Evolutionary conservation across 1,140 invertebrate genomes (phyloP).

Genomic region (Euborellia annulipes): DNA sequence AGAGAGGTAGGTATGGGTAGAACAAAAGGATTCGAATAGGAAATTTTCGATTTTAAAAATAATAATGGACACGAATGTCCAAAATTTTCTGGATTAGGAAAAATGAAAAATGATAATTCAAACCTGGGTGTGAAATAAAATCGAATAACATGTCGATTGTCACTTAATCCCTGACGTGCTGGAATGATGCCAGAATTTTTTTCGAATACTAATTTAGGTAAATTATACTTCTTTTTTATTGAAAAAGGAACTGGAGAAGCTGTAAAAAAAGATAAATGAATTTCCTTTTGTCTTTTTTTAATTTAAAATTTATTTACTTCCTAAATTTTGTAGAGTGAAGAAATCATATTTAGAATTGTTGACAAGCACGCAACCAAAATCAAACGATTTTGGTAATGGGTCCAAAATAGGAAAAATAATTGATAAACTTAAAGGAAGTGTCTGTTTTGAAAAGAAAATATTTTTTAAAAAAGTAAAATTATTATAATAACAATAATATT

Average conservation of each 20-base stretch:
- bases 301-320: conserved; percentile 9
- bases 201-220: neutral
- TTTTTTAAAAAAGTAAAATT: too few species aligned
- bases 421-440: conserved; percentile 12
- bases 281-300: too few species aligned
- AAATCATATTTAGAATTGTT: conserved; percentile 9
- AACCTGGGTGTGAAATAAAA: too few species aligned
- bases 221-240: too few species aligned
- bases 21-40: too few species aligned
- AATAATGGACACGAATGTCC: too few species aligned
- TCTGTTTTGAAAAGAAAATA: conserved; percentile 6
- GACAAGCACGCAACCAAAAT: conserved; percentile 14
- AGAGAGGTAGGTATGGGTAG: too few species aligned
- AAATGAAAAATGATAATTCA: too few species aligned
- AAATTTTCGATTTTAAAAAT: too few species aligned
- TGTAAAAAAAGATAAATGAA: neutral
- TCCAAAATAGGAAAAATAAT: conserved; percentile 13
- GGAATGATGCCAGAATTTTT: conserved; percentile 10
- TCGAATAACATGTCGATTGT: neutral
- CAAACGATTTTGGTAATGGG: conserved; percentile 11
- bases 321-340: conserved; percentile 13
- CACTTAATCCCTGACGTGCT: conserved; percentile 7
- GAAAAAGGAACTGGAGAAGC: too few species aligned
- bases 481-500: too few species aligned
- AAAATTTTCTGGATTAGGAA: too few species aligned